phyloP scores from a whole-genome alignment of 1,140 invertebrate genomes.

The Acromyrmex charruanus region DNA sequence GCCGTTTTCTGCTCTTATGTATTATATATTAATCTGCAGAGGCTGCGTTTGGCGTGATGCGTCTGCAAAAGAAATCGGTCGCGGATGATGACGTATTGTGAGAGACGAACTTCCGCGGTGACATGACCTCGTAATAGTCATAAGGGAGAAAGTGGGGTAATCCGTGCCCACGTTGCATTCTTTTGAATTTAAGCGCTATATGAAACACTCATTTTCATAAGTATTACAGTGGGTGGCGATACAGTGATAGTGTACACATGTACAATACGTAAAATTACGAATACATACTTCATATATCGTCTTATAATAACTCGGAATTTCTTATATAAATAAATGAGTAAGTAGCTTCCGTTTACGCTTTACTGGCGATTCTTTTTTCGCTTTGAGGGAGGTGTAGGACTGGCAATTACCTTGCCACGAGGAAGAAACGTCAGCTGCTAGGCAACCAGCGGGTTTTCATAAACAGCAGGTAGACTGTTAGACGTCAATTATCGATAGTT shows the following conservation, averaged over 20 bases:
- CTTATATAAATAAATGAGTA: conserved; percentile 27
- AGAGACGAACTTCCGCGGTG: conserved; percentile 46
- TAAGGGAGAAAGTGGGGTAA: conserved; percentile 65
- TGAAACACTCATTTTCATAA: conserved; percentile 25
- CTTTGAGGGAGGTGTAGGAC: neutral
- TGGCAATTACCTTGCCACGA: conserved; percentile 2
- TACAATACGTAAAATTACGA: neutral
- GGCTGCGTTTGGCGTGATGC: conserved; percentile 30
- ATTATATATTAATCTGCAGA: conserved; percentile 2
- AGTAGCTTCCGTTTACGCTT: conserved; percentile 9
- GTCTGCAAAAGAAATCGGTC: conserved; percentile 63
- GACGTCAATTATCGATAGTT: conserved; percentile 46
- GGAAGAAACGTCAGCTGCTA: conserved; percentile 25
- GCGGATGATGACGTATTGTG: conserved; percentile 47
- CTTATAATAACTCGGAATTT: conserved; percentile 14
- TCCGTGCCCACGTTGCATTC: conserved; percentile 11
- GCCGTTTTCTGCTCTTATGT: neutral
- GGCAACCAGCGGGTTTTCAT: conserved; percentile 19
- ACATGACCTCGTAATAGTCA: conserved; percentile 58
- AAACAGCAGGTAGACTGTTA: conserved; percentile 38
- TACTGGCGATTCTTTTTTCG: neutral
- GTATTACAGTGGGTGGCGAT: neutral
- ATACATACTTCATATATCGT: neutral
- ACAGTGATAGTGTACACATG: neutral
- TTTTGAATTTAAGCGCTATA: conserved; percentile 13